Conservation (phyloP, 2,113 vertebrate species). For the Caracal caracal region DNA sequence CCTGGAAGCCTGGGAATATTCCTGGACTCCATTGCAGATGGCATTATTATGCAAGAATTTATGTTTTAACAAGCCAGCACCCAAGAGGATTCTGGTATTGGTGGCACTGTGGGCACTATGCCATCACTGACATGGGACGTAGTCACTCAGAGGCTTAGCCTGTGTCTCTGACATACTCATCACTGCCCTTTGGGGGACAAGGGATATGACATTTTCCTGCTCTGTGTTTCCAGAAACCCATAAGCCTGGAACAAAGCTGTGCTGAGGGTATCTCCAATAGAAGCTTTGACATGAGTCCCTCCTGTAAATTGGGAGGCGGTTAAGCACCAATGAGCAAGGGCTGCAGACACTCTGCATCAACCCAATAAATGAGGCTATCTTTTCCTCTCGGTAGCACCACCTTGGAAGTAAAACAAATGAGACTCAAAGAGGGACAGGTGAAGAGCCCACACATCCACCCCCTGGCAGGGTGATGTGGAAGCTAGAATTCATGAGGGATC, state of each 20-base stretch:
- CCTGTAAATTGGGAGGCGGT: background rate
- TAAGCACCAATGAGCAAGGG: background rate
- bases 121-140: background rate
- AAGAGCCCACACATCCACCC: background rate
- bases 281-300: background rate
- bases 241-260: background rate
- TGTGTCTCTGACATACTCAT: background rate
- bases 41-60: background rate
- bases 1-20: background rate
- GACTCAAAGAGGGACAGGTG: background rate
- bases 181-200: background rate
- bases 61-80: background rate
- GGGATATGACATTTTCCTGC: background rate
- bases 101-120: background rate
- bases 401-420: background rate
- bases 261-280: background rate
- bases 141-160: background rate
- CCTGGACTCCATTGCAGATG: background rate
- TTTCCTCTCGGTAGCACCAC: background rate
- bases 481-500: background rate
- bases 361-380: background rate
- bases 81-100: background rate
- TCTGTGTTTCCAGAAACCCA: background rate
- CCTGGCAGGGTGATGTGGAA: accelerated
- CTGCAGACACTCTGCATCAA: background rate